Evolutionary conservation across 2,797 vertebrate species (phyloP), one percentile per base, ranked within the genome.

Genomic region (Adrianichthys oophorus): DNA sequence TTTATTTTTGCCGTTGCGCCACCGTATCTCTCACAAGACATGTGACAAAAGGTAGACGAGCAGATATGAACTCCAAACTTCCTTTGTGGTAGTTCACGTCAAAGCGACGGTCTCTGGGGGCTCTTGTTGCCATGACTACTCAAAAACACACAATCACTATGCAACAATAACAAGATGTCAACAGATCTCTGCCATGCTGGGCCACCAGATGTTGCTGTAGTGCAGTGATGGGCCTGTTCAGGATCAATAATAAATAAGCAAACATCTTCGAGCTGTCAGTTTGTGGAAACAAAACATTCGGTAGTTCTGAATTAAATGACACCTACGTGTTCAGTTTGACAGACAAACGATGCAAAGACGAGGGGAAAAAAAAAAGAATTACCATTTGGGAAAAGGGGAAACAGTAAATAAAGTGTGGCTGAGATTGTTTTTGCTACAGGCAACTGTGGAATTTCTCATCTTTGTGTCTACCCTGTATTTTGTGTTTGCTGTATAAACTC

Each of bases 121-220:
- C 14, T 14, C 15, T 18, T 23, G 17, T 14, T 49, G 52, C 40
- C 16, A 44, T 46, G 58, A 52, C 15, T 7, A 8, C 40, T 16
- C 40, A n/a, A 5, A 37, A 37, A 46, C 45, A 21, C 18, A 24
- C 51, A 16, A 21, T 21, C 19, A 23, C 21, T n/a, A 41, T 16
- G 19, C 21, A 42, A 23, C 19, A 23, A 18, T 41, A 26, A n/a
- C 2, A 16, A 18, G 17, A 45, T 19, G 13, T 10, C 17, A 15
- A 26, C 47, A 41, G 50, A 29, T 23, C 3, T 65, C 49, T 56
- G 62, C 55, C 58, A 50, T 66, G 21, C 48, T 62, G 66, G 73
- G 65, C 81, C 84, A 82, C 81, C 78, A 87, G 86, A 82, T 82
- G 82, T 59, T 70, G 80, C 78, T 80, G 61, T 54, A 56, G 78